A percentile compares a stretch with the other conserved stretches of the same genome.
Conservation (phyloP, 2,113 vertebrate species). For the Azemiops feae region DNA sequence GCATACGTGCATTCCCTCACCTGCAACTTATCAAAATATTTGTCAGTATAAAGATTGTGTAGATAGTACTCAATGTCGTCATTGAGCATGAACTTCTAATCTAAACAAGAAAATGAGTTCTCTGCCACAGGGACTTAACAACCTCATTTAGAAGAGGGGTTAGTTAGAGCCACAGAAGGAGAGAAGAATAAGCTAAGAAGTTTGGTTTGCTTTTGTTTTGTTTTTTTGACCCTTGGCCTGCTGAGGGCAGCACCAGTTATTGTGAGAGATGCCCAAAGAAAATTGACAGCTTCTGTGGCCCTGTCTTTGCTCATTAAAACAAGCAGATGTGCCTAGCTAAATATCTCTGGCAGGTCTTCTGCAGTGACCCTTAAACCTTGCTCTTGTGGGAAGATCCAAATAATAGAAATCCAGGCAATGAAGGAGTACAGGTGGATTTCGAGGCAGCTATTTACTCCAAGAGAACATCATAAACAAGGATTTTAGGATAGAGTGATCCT, state of each 20-base stretch:
- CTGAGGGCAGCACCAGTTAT: neutral
- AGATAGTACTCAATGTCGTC: neutral
- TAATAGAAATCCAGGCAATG: neutral
- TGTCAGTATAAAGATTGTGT: neutral
- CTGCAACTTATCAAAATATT: neutral
- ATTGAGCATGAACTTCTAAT: neutral
- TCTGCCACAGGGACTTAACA: neutral
- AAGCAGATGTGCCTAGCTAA: neutral
- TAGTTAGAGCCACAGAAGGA: neutral
- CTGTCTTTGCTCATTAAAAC: slow-evolving; percentile 12
- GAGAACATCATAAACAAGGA: neutral
- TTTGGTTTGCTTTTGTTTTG: neutral
- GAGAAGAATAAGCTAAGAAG: too few relatives aligned
- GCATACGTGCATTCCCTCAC: neutral
- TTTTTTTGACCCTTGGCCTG: neutral
- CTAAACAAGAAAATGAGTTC: neutral
- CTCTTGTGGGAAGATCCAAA: neutral
- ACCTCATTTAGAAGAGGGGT: neutral
- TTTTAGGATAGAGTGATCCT: neutral
- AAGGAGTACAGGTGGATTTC: neutral
- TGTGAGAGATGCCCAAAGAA: neutral
- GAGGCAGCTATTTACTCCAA: neutral
- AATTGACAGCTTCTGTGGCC: neutral
- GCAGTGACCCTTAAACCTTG: neutral
- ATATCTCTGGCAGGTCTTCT: neutral